Percentiles rank a stretch among this genome's conserved stretches.
Conservation (phyloP, 2,113 vertebrate species). For the Maccullochella peelii region DNA sequence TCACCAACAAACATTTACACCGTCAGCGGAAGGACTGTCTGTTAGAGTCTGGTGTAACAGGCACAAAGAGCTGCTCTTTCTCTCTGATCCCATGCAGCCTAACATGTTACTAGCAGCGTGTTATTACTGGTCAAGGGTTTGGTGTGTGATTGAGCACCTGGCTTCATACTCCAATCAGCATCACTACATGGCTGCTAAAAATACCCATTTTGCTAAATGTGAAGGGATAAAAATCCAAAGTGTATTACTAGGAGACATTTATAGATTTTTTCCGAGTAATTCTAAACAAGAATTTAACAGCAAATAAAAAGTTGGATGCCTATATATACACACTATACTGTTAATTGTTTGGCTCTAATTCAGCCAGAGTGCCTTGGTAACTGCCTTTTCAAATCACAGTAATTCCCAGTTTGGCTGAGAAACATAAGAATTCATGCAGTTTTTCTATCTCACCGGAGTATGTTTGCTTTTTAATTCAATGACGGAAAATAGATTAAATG, state of each 20-base stretch:
- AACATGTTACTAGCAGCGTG: conserved; percentile 11
- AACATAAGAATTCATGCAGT: neutral
- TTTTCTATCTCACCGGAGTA: neutral
- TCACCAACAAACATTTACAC: conserved; percentile 70
- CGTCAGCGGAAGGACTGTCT: conserved; percentile 28
- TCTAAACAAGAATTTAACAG: neutral
- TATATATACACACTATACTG: neutral
- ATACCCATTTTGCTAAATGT: conserved; percentile 5
- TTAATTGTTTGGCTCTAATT: too few species aligned
- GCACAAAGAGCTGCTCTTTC: conserved; percentile 1
- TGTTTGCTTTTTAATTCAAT: neutral
- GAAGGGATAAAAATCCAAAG: neutral
- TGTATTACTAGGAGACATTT: neutral
- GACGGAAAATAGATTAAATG: conserved; percentile 12
- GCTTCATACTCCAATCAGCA: conserved; percentile 46
- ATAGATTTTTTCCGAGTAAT: neutral
- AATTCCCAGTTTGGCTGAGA: neutral
- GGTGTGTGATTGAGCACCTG: conserved; percentile 35
- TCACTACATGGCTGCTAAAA: conserved; percentile 52
- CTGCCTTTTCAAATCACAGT: too few species aligned
- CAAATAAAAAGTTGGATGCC: neutral
- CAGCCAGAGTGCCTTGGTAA: too few species aligned
- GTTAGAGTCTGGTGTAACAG: conserved; percentile 17
- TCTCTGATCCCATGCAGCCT: conserved; percentile 22
- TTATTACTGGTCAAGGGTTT: conserved; percentile 27